phyloP scores from a whole-genome alignment of 2,797 vertebrate genomes.

The Sarcoramphus papa region DNA sequence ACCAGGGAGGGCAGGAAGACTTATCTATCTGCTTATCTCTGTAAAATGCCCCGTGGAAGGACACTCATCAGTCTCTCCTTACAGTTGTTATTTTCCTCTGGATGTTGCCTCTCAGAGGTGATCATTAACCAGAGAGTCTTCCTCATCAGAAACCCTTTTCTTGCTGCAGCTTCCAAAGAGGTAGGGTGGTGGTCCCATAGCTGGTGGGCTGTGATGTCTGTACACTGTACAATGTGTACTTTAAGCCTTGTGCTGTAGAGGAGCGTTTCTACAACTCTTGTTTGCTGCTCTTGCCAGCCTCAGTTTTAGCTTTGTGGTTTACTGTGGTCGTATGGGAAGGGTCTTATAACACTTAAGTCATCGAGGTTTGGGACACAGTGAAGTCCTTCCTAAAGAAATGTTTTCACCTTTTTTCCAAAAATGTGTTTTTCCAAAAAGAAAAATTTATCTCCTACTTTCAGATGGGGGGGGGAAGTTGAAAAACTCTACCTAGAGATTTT shows the following conservation, averaged over 20 bases:
- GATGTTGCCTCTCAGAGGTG: not conserved
- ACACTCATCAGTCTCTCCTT: not conserved
- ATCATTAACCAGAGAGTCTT: not conserved
- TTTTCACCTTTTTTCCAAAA: not conserved
- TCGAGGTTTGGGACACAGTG: not conserved
- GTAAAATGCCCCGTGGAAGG: not conserved
- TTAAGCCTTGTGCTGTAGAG: not conserved
- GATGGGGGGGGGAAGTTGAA: not conserved
- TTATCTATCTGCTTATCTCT: not conserved
- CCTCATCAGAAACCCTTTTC: not conserved
- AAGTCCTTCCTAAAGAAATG: not conserved
- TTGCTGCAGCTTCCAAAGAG: not conserved
- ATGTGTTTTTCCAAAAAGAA: not conserved
- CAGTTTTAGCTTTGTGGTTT: not conserved
- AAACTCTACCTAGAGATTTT: not conserved
- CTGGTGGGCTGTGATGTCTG: not conserved
- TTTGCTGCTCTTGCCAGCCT: not conserved
- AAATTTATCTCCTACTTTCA: not conserved
- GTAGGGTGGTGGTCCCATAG: not conserved
- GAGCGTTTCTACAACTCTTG: not conserved
- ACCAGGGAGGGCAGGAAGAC: not conserved
- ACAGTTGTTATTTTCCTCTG: not conserved
- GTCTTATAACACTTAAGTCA: not conserved
- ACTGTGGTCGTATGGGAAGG: not conserved
- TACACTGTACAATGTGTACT: accelerated